Percentiles rank a stretch among this genome's conserved stretches.
Evolutionary conservation across 2,888 invertebrate genomes (phyloP).

Genomic region (Chloroclysta siterata): DNA sequence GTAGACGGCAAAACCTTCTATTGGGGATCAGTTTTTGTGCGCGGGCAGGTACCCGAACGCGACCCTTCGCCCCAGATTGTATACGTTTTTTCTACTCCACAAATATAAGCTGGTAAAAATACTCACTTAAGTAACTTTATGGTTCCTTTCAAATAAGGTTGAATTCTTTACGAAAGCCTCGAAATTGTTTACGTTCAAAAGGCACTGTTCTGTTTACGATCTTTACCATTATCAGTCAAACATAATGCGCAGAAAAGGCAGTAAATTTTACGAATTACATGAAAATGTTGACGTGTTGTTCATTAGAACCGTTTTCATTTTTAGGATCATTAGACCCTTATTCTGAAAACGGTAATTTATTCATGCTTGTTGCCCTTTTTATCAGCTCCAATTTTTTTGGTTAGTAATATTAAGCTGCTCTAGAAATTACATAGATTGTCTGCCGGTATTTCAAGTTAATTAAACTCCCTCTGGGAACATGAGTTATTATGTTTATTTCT

Average conservation of each 20-base stretch:
- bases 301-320: no score
- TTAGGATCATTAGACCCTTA: background rate
- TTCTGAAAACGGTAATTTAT: background rate
- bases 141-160: conserved; percentile 45
- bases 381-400: background rate
- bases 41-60: conserved; percentile 69
- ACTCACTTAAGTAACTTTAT: conserved; percentile 34
- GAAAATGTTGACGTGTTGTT: conserved; percentile 4
- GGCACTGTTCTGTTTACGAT: conserved; percentile 20
- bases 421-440: no score
- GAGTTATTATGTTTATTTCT: no score
- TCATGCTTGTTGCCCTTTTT: background rate
- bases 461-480: no score
- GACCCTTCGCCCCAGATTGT: conserved; percentile 66
- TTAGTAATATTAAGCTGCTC: no score
- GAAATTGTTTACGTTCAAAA: conserved; percentile 39
- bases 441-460: no score
- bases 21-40: conserved; percentile 69
- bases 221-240: conserved; percentile 19
- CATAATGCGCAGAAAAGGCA: conserved; percentile 12
- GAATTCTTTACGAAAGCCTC: conserved; percentile 35
- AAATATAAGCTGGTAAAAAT: conserved; percentile 46
- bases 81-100: conserved; percentile 56
- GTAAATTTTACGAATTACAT: conserved; percentile 13
- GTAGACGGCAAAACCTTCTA: conserved; percentile 71